Conservation (phyloP, 2,888 invertebrate genomes). For the Rotaria socialis region DNA sequence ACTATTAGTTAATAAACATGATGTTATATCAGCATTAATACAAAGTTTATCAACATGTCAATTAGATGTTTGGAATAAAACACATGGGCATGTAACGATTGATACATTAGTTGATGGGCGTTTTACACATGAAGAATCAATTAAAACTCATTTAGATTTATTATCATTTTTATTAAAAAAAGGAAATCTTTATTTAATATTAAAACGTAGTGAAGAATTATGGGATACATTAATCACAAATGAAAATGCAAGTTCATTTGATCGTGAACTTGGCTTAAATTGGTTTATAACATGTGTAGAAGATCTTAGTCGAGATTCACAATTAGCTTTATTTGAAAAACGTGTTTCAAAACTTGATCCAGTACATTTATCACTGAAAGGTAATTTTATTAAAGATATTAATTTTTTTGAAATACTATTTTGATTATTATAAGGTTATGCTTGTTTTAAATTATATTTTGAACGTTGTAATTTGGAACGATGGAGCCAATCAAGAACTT, state of each 20-base stretch:
- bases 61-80: slow-evolving; percentile 41
- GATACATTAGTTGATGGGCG: slow-evolving; percentile 58
- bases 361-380: slow-evolving; percentile 57
- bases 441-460: slow-evolving; percentile 59
- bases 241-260: slow-evolving; percentile 59
- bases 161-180: slow-evolving; percentile 62
- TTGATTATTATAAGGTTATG: slow-evolving; percentile 53
- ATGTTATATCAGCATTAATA: slow-evolving; percentile 20
- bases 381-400: slow-evolving; percentile 48
- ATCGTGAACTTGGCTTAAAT: slow-evolving; percentile 61
- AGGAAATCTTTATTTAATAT: slow-evolving; percentile 60
- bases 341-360: slow-evolving; percentile 60
- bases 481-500: slow-evolving; percentile 7
- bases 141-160: slow-evolving; percentile 59
- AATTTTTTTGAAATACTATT: neutral
- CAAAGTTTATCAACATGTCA: slow-evolving; percentile 35
- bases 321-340: slow-evolving; percentile 60
- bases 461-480: slow-evolving; percentile 47
- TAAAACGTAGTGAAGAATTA: slow-evolving; percentile 60
- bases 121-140: slow-evolving; percentile 60
- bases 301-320: slow-evolving; percentile 61
- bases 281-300: slow-evolving; percentile 61
- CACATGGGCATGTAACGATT: slow-evolving; percentile 50
- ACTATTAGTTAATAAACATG: slow-evolving; percentile 23
- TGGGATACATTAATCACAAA: slow-evolving; percentile 61